A percentile compares a stretch with the other conserved stretches of the same genome.
phyloP scores from a whole-genome alignment of 2,888 invertebrate genomes.

The Drosophila kokeensis region DNA sequence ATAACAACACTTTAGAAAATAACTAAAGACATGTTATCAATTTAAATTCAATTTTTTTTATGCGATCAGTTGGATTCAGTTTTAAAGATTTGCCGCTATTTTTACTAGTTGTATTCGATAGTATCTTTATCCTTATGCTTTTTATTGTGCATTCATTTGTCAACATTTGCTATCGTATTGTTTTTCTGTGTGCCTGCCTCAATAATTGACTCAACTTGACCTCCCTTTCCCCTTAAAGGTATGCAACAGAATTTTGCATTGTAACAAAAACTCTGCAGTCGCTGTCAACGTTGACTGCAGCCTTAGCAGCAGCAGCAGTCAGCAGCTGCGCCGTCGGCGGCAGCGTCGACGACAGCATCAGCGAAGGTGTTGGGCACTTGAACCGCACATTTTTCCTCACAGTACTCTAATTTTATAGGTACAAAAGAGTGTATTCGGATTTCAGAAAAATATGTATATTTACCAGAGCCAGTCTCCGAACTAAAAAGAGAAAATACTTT shows the following conservation, averaged over 20 bases:
- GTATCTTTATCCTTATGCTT: neutral
- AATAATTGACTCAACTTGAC: slow-evolving; percentile 75
- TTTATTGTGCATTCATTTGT: neutral
- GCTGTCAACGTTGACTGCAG: slow-evolving; percentile 37
- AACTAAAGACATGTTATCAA: neutral
- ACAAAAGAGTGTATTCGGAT: neutral
- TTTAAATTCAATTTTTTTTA: neutral
- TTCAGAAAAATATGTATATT: neutral
- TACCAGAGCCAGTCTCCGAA: no score
- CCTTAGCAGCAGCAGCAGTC: slow-evolving; percentile 41
- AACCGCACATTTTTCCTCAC: slow-evolving; percentile 80
- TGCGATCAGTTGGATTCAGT: neutral
- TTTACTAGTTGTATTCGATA: neutral
- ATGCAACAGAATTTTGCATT: slow-evolving; percentile 70
- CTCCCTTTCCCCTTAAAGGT: slow-evolving; percentile 49
- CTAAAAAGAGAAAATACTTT: neutral
- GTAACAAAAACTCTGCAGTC: slow-evolving; percentile 23
- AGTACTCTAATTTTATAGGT: slow-evolving; percentile 28
- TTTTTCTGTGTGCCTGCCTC: slow-evolving; percentile 52
- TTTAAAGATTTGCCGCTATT: neutral
- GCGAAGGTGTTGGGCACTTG: slow-evolving; percentile 76
- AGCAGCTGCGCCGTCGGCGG: slow-evolving; percentile 37
- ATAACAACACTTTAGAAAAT: neutral
- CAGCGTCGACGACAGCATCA: slow-evolving; percentile 29
- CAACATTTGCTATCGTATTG: slow-evolving; percentile 32